Conservation (phyloP, 64 coral and sea anemone genomes). For the Montipora foliosa region DNA sequence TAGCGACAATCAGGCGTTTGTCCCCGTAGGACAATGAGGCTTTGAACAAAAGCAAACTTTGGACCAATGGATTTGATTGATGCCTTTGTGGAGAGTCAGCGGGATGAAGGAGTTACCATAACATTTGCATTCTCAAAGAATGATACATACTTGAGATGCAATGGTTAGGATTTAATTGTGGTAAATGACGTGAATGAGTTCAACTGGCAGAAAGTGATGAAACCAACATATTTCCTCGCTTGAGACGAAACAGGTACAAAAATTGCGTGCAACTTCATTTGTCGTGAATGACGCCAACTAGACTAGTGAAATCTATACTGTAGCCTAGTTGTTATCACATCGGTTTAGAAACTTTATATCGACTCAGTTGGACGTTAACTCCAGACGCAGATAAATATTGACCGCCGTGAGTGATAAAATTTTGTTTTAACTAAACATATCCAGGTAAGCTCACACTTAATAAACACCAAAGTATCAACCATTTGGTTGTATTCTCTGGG, state of each 20-base stretch:
- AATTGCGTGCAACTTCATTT: conserved; percentile 10
- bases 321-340: conserved; percentile 11
- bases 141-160: conserved; percentile 33
- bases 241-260: not conserved
- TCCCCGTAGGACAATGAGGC: not conserved
- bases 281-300: not conserved
- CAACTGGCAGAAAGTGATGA: not conserved
- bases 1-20: conserved; percentile 20
- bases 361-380: conserved; percentile 14
- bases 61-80: conserved; percentile 26
- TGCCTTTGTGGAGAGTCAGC: not conserved
- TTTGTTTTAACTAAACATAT: not conserved
- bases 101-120: not conserved
- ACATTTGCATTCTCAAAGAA: conserved; percentile 42
- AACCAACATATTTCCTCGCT: not conserved
- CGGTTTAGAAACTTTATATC: conserved; percentile 29
- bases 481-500: not conserved
- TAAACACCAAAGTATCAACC: not conserved
- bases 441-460: conserved; percentile 2
- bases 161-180: conserved; percentile 16
- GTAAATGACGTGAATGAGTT: conserved; percentile 33
- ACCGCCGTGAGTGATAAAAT: not conserved
- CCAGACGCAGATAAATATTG: conserved; percentile 44
- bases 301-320: conserved; percentile 14
- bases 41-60: conserved; percentile 12